Evolutionary conservation across 2,113 vertebrate genomes (phyloP).

Genomic region (Ophiodon elongatus): DNA sequence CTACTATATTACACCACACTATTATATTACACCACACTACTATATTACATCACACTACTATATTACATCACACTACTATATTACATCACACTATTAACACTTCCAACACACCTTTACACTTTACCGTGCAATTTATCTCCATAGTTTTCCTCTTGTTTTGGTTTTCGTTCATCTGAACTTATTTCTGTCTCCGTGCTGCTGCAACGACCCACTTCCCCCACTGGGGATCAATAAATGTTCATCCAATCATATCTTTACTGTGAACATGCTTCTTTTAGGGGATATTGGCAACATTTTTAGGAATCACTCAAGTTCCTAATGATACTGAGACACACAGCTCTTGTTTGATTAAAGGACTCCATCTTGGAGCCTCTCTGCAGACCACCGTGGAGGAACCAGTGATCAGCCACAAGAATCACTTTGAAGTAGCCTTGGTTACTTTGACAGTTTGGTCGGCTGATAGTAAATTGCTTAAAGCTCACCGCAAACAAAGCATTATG

Average conservation of each 20-base stretch:
- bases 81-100: too few species aligned
- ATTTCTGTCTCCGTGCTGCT: too few species aligned
- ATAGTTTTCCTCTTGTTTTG: too few species aligned
- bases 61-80: too few species aligned
- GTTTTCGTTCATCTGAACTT: too few species aligned
- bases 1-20: too few species aligned
- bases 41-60: too few species aligned
- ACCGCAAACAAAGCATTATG: conserved; percentile 81
- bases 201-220: too few species aligned
- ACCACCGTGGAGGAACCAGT: conserved; percentile 34
- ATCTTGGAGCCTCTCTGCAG: conserved; percentile 6
- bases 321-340: neutral
- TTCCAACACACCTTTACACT: too few species aligned
- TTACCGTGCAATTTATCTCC: too few species aligned
- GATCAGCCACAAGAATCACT: conserved; percentile 51
- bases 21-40: too few species aligned
- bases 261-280: neutral
- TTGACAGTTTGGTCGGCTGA: conserved; percentile 61
- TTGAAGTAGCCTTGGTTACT: conserved; percentile 71
- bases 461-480: conserved; percentile 71
- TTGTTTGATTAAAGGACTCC: neutral
- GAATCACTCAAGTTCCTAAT: neutral
- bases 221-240: too few species aligned
- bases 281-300: neutral
- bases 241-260: neutral